Evolutionary conservation across 2,113 vertebrate genomes (phyloP).

Genomic region (Lampris incognitus): DNA sequence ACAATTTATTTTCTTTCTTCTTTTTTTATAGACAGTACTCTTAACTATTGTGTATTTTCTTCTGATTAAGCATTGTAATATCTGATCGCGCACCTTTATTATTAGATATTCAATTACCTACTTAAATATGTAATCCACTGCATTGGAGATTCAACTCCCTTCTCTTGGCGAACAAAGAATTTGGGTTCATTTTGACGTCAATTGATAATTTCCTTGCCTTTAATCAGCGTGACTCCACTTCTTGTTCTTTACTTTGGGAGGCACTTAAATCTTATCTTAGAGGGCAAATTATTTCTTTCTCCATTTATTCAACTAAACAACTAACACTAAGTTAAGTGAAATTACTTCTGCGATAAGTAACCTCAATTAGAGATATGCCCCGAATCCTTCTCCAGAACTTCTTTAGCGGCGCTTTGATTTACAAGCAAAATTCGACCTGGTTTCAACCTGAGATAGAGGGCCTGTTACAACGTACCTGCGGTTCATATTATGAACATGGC

Average conservation of each 20-base stretch:
- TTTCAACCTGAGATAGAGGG: too few relatives aligned
- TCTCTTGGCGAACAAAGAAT: conserved; percentile 2
- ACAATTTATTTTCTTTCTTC: neutral
- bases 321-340: neutral
- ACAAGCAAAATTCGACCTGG: too few relatives aligned
- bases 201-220: neutral
- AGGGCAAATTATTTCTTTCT: conserved; percentile 30
- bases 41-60: neutral
- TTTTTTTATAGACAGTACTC: conserved; percentile 1
- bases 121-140: neutral
- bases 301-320: neutral
- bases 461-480: too few relatives aligned
- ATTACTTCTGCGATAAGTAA: neutral
- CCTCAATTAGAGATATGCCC: neutral
- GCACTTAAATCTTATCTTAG: conserved; percentile 20
- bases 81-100: conserved; percentile 5
- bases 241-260: conserved; percentile 17
- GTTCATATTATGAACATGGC: too few relatives aligned
- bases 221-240: conserved; percentile 11
- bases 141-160: conserved; percentile 21
- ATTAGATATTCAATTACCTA: neutral
- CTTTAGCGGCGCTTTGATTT: neutral
- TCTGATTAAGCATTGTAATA: conserved; percentile 17
- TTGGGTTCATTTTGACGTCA: neutral
- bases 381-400: conserved; percentile 4